Evolutionary conservation across 2,888 invertebrate species (phyloP), one percentile per base, ranked within the genome.

Genomic region (Platycheirus albimanus): DNA sequence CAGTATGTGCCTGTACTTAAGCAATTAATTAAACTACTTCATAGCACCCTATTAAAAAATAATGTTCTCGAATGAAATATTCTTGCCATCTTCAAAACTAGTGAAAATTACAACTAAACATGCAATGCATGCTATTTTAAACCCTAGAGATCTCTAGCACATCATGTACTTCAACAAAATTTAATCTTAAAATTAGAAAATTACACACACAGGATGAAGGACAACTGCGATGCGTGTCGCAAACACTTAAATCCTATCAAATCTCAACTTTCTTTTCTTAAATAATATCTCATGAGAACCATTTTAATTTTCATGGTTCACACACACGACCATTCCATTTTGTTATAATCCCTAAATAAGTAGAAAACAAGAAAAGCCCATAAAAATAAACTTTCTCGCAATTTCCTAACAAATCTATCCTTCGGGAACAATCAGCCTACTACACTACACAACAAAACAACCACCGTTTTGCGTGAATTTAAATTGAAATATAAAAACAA

Each of bases 401-500:
- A 41, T 41, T 2, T 13, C 2, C 3, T 41, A 3, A 41, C 13
- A 13, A 41, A 41, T 41, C 7, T 41, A 13, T 41, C 38, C n/a
- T 13, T 13, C 6, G 36, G n/a, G 36, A 36, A 10, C 36, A n/a
- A n/a, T n/a, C n/a, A n/a, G n/a, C n/a, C n/a, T n/a, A n/a, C n/a
- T n/a, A n/a, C n/a, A n/a, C 3, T 36, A 38, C 11, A 15, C 24
- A 15, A 36, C 6, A 17, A 64, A 20, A 36, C 19, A 41, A 49
- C 66, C 63, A 64, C 45, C 15, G 41, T 61, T 61, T 58, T 43
- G 33, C n/a, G n/a, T 11, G 17, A 56, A 78, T 64, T 71, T 58
- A 66, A 78, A 67, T 72, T 78, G 72, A 78, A 72, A 17, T 58
- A 47, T 58, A 67, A 72, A 66, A 28, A 58, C 45, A 67, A 19